These are phyloP conservation scores for Musca vetustissima DNA, from an alignment of 1,140 invertebrate species.

Conservation along the genomic window DNA sequence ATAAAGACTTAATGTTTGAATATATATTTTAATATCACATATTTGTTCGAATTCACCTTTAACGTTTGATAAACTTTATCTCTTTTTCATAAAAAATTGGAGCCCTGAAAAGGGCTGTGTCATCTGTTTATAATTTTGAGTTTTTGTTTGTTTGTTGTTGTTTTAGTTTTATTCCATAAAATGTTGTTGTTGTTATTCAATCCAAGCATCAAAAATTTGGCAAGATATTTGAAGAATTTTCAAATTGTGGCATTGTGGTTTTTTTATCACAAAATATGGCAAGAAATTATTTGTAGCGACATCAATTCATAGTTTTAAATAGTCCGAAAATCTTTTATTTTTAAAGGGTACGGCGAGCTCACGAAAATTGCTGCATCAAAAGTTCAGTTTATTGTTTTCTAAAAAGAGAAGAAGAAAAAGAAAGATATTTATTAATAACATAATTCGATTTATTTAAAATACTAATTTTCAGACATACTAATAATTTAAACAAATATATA, in stretches of 20 bases:
- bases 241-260: not conserved
- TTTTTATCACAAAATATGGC: no score
- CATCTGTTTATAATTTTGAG: not conserved
- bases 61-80: constrained; percentile 8
- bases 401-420: not conserved
- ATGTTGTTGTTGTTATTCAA: not conserved
- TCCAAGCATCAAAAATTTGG: constrained; percentile 2
- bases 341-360: not conserved
- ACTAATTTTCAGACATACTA: no score
- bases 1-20: no score
- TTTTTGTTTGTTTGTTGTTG: no score
- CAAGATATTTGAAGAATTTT: not conserved
- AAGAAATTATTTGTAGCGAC: no score
- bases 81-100: constrained; percentile 25
- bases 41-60: not conserved
- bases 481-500: no score
- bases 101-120: constrained; percentile 33
- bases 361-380: not conserved
- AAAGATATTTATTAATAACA: not conserved
- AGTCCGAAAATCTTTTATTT: not conserved
- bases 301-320: no score
- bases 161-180: not conserved
- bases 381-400: not conserved
- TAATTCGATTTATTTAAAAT: no score
- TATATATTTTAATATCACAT: no score